Percentiles rank a stretch among this genome's conserved stretches.
These are phyloP conservation scores for Columba janthina DNA, from an alignment of 2,113 vertebrate genomes.

Conservation along the genomic window DNA sequence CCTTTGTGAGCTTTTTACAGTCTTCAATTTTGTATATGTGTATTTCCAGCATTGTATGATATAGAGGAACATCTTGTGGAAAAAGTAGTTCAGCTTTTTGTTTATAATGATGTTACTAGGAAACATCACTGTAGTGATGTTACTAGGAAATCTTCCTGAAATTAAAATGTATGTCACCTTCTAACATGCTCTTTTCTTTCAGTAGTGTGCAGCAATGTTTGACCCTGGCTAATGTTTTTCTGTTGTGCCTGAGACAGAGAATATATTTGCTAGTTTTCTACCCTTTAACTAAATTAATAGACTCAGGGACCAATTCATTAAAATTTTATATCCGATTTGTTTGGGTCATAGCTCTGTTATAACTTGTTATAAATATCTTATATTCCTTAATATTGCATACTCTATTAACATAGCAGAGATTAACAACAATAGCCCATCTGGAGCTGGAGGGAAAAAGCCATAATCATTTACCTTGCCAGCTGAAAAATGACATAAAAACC, in stretches of 20 bases:
- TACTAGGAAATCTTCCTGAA: neutral
- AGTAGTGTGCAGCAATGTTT: neutral
- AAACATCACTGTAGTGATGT: neutral
- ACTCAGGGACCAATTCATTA: conserved; percentile 49
- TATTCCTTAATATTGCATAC: conserved; percentile 65
- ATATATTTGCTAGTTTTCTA: conserved; percentile 3
- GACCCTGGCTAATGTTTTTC: conserved; percentile 32
- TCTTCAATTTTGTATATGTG: neutral
- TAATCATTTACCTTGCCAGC: conserved; percentile 43
- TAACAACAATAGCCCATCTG: conserved; percentile 38
- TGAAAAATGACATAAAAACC: conserved; percentile 62
- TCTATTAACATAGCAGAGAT: conserved; percentile 56
- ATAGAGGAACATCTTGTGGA: neutral
- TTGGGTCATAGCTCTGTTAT: conserved; percentile 46
- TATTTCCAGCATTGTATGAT: neutral
- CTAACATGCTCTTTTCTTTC: neutral
- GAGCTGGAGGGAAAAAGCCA: conserved; percentile 48
- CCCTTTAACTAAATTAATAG: conserved; percentile 44
- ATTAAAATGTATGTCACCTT: neutral
- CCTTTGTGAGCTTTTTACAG: neutral
- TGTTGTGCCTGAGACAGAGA: neutral
- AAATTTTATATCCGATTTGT: conserved; percentile 61
- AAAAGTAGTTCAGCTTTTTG: neutral
- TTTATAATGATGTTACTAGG: neutral
- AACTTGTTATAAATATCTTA: conserved; percentile 66